A percentile compares a stretch with the other conserved stretches of the same genome.
Evolutionary conservation across 2,113 vertebrate genomes (phyloP).

Genomic region (Phrynosoma platyrhinos): DNA sequence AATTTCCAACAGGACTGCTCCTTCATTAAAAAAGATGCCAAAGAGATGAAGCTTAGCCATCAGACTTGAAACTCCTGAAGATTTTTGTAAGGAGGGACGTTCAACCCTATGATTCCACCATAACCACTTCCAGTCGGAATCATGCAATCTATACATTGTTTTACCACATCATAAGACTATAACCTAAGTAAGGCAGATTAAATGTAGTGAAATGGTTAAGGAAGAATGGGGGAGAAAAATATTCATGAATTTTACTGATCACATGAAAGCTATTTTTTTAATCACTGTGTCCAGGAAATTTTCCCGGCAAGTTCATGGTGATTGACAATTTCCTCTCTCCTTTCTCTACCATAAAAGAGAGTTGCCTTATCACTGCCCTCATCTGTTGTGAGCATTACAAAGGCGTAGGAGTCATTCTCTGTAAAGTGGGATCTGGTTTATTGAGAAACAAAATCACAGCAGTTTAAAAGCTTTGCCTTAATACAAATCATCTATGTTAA

Average conservation of each 20-base stretch:
- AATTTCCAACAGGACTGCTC: neutral
- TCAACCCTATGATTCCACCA: neutral
- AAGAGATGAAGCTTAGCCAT: neutral
- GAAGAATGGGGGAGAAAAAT: neutral
- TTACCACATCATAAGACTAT: neutral
- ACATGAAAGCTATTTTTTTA: neutral
- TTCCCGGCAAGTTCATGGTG: neutral
- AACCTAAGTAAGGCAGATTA: neutral
- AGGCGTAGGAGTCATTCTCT: neutral
- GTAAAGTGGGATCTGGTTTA: neutral
- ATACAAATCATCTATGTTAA: neutral
- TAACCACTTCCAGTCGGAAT: too few species aligned
- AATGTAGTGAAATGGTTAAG: neutral
- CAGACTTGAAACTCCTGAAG: neutral
- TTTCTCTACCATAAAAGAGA: neutral
- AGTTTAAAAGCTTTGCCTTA: neutral
- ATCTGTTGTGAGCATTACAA: constrained; percentile 21
- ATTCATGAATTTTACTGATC: neutral
- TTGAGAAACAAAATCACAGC: neutral
- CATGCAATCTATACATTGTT: neutral
- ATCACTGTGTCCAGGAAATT: neutral
- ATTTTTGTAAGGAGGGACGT: neutral
- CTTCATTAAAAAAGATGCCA: neutral
- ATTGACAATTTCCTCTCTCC: neutral
- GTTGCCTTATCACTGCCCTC: neutral